Base-by-base conservation (phyloP, 2,113 vertebrate genomes). In the Heterotis niloticus region DNA sequence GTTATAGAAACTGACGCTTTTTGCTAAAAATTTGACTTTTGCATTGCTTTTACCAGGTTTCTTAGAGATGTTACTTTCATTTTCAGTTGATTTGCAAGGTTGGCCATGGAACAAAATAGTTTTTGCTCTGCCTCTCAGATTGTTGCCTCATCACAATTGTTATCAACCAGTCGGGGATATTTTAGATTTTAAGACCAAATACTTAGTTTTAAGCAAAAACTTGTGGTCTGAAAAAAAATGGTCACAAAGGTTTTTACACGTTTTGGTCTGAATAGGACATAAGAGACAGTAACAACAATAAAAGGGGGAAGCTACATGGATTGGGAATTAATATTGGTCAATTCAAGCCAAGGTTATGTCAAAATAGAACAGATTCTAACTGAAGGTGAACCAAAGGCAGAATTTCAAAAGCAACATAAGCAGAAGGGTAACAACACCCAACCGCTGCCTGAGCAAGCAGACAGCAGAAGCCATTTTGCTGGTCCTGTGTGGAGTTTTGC, bases 381-480 rank as follows among this genome's bases (percentile, higher is more conserved):
- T 44, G 7, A 44, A 44, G 7, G 34, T 44, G 34, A 44, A 44
- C 34, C 34, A 44, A 4, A 44, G 7, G 34, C 34, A 44, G n/a
- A n/a, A 44, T 44, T 72, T 51, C 69, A 54, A 23, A 54, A 11
- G 54, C 11, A 17, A 72, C 51, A 13, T 51, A 18, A 72, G 34
- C 29, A 5, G 13, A 29, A 28, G 54, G 57, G 72, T 28, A 18
- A 62, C 59, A 62, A 3, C 13, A 2, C 59, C n/a, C 51, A 23
- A 72, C 51, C 9, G 67, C 20, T 34, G 29, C 51, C 24, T 20
- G 69, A 79, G 17, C 60, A 66, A 12, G 70, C 72, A 20, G 51
- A 34, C 56, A 26, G 52, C 9, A 12, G 26, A 64, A 76, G 81
- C 74, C 83, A 81, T 86, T 85, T 90, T 91, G 89, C 29, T 88